Evolutionary conservation across 2,888 invertebrate species (phyloP).

Genomic region (Chydorus sphaericus): DNA sequence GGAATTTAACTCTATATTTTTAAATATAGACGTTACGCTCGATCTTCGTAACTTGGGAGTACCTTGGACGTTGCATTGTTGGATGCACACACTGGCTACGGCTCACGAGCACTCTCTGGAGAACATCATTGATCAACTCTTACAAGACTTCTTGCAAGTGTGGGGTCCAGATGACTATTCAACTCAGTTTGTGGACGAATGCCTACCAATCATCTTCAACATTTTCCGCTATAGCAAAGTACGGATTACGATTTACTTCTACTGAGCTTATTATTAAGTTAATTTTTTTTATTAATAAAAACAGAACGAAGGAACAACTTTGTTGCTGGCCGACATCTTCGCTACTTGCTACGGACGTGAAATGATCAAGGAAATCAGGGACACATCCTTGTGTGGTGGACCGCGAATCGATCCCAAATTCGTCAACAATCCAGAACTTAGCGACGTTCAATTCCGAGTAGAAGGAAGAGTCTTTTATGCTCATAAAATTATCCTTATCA

Average conservation of each 20-base stretch:
- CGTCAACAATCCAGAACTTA: conserved; percentile 83
- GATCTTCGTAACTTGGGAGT: conserved; percentile 73
- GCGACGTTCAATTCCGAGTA: conserved; percentile 82
- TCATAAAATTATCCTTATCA: conserved; percentile 83
- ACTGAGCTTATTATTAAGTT: background rate
- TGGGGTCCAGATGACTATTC: conserved; percentile 79
- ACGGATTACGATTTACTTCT: conserved; percentile 17
- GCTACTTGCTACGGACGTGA: conserved; percentile 81
- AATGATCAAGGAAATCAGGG: conserved; percentile 57
- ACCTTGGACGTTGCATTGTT: conserved; percentile 82
- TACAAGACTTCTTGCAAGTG: conserved; percentile 79
- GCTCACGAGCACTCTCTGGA: conserved; percentile 72
- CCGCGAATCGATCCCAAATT: conserved; percentile 81
- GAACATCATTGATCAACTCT: conserved; percentile 68
- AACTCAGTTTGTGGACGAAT: conserved; percentile 70
- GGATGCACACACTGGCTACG: conserved; percentile 76
- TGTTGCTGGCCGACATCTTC: conserved; percentile 73
- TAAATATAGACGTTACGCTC: conserved; percentile 57
- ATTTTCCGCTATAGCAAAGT: conserved; percentile 82
- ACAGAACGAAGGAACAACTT: conserved; percentile 73
- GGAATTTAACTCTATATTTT: conserved; percentile 9
- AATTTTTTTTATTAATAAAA: conserved; percentile 20
- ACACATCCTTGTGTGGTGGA: conserved; percentile 35
- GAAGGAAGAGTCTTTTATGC: conserved; percentile 83
- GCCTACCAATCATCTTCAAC: conserved; percentile 73